Evolutionary conservation across 1,140 invertebrate species (phyloP).

Genomic region (Eriocheir sinensis): DNA sequence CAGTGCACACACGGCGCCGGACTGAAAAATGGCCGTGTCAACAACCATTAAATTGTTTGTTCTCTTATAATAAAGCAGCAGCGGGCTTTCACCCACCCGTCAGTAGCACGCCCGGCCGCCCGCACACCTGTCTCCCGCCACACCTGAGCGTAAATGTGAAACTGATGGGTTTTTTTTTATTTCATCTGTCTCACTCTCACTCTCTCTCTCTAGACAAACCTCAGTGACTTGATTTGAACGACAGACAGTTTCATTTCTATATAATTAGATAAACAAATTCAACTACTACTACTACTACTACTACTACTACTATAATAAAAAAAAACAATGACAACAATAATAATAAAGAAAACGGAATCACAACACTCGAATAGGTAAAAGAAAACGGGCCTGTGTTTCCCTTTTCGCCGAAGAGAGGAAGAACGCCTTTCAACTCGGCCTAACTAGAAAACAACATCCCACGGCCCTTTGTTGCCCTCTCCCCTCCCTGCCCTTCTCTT

Average conservation of each 20-base stretch:
- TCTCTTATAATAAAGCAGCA: not conserved
- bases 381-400: not conserved
- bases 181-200: not conserved
- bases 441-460: conserved; percentile 35
- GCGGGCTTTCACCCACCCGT: not conserved
- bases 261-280: no score
- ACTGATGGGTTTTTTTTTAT: no score
- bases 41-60: no score
- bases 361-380: not conserved
- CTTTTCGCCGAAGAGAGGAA: not conserved
- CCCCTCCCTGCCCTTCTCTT: not conserved
- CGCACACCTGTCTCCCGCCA: not conserved
- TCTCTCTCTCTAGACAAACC: not conserved
- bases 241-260: no score
- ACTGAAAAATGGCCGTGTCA: no score
- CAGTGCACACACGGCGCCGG: no score
- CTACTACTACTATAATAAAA: not conserved
- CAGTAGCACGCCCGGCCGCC: not conserved
- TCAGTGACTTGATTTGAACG: no score
- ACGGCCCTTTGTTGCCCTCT: not conserved
- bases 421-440: not conserved
- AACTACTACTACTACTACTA: no score
- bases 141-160: not conserved
- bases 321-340: not conserved
- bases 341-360: not conserved